A percentile compares a stretch with the other conserved stretches of the same genome.
Evolutionary conservation across 2,888 invertebrate species (phyloP).

Genomic region (Troides oblongomaculatus): DNA sequence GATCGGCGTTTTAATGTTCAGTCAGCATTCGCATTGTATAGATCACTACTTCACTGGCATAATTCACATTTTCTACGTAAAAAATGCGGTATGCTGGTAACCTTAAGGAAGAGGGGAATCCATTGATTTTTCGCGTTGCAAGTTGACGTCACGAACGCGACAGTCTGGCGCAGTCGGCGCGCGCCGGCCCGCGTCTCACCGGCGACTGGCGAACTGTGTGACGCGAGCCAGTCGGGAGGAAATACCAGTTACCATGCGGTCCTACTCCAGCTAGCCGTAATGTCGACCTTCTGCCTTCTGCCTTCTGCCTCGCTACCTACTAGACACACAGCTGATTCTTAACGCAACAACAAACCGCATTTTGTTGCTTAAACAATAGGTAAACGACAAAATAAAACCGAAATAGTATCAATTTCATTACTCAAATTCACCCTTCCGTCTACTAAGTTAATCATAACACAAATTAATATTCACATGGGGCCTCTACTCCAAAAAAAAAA

Average conservation of each 20-base stretch:
- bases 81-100: slow-evolving; percentile 79
- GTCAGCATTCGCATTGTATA: slow-evolving; percentile 43
- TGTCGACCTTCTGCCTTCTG: slow-evolving; percentile 62
- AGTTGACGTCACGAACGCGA: slow-evolving; percentile 70
- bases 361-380: slow-evolving; percentile 3
- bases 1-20: slow-evolving; percentile 46
- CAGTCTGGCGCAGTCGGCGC: slow-evolving; percentile 61
- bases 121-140: slow-evolving; percentile 77
- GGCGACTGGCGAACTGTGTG: slow-evolving; percentile 56
- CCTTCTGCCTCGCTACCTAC: slow-evolving; percentile 66
- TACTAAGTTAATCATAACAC: slow-evolving; percentile 12
- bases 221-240: slow-evolving; percentile 58
- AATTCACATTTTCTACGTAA: slow-evolving; percentile 69
- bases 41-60: slow-evolving; percentile 72
- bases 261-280: slow-evolving; percentile 50
- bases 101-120: slow-evolving; percentile 64
- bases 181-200: slow-evolving; percentile 74
- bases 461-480: slow-evolving; percentile 27
- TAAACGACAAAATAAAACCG: background rate
- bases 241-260: slow-evolving; percentile 71
- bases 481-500: background rate
- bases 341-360: slow-evolving; percentile 32
- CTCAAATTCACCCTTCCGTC: background rate
- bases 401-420: background rate
- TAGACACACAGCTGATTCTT: slow-evolving; percentile 57